These are phyloP conservation scores for Rhea pennata DNA, from an alignment of 2,113 vertebrate species.

Conservation along the genomic window DNA sequence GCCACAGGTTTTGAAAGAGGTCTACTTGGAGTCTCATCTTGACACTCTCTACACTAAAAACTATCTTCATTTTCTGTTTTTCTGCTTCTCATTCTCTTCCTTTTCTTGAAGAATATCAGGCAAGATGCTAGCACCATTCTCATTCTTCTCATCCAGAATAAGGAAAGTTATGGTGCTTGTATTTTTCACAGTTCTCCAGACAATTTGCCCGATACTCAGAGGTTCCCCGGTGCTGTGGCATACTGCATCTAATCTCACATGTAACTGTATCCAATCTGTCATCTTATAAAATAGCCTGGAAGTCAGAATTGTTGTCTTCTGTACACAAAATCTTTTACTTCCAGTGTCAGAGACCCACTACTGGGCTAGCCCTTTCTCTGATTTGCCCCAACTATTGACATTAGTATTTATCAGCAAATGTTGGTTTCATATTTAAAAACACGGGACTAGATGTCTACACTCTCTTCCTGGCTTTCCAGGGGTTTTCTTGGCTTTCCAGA, in stretches of 20 bases:
- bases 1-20: background rate
- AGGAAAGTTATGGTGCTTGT: background rate
- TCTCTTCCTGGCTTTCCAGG: background rate
- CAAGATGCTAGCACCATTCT: background rate
- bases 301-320: background rate
- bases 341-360: background rate
- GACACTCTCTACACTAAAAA: background rate
- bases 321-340: background rate
- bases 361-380: background rate
- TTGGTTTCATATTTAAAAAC: background rate
- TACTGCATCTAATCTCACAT: background rate
- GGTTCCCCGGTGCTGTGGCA: background rate
- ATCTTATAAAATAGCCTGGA: background rate
- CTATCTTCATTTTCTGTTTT: background rate
- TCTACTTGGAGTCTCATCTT: background rate
- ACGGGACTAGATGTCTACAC: background rate
- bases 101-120: background rate
- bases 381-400: background rate
- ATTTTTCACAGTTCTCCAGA: background rate
- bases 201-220: background rate
- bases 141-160: background rate
- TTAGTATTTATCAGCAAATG: background rate
- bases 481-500: background rate
- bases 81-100: background rate
- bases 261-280: background rate